Evolutionary conservation across 2,797 vertebrate species (phyloP), one percentile per base, ranked within the genome.

Genomic region (Chloroceryle inda): DNA sequence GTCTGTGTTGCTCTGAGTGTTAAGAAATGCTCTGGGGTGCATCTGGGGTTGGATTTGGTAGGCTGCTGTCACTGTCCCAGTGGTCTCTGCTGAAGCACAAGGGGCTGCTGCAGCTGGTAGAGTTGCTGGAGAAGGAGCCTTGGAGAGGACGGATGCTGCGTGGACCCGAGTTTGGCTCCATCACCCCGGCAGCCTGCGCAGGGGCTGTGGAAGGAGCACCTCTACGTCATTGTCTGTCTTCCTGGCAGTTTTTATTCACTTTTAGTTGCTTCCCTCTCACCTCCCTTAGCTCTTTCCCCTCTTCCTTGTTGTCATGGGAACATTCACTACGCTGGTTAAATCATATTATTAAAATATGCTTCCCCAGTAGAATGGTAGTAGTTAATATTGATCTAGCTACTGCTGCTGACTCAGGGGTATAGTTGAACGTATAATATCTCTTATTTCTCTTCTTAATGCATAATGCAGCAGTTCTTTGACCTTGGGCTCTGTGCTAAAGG

Each of bases 221-320:
- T 64, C 64, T 27, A 4, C 77, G 59, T 71, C 44, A 20, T 37
- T 8, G 4, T 53, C 45, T 63, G 35, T 35, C 61, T 91, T 52
- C 58, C 84, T 56, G 64, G 68, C 81, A 85, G 79, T 74, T 96
- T 91, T 94, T 64, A 23, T 45, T 88, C 79, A 69, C 69, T 91
- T 94, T 77, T 76, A 59, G 62, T 85, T 85, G 68, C 86, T 86
- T 90, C 75, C 42, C 26, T 95, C 66, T 93, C 79, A 45, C 78
- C 58, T 85, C 81, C 64, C 33, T 37, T 58, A 58, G 35, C n/a
- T 75, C 50, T 79, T 77, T 85, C 27, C 35, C 66, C 52, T 72
- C 73, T 79, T 68, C 40, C 47, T 77, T 22, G 96, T 96, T 97
- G 95, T 94, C 94, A 89, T 96, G 91, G 96, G 95, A 98, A 96